A percentile compares a stretch with the other conserved stretches of the same genome.
Conservation (phyloP, 2,888 invertebrate genomes). For the Drosophila histrio region DNA sequence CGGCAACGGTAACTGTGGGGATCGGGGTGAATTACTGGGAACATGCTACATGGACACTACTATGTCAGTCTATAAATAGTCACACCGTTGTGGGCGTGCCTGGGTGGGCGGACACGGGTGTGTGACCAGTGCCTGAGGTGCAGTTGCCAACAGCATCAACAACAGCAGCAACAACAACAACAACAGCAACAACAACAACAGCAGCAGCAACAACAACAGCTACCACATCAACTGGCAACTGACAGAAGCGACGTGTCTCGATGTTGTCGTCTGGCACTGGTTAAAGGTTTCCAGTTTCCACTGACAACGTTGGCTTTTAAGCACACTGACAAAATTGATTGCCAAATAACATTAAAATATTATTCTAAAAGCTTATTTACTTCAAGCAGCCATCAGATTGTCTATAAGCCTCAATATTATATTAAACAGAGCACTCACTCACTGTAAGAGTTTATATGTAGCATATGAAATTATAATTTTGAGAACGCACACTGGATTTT, state of each 20-base stretch:
- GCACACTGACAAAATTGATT: slow-evolving; percentile 32
- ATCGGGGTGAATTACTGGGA: slow-evolving; percentile 25
- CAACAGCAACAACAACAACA: neutral
- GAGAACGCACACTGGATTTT: neutral
- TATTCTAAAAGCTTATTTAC: slow-evolving; percentile 2
- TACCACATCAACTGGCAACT: slow-evolving; percentile 18
- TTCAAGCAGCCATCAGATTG: neutral
- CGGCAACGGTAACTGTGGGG: slow-evolving; percentile 1
- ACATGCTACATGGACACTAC: slow-evolving; percentile 62
- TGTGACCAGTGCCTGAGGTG: slow-evolving; percentile 38
- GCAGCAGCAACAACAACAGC: slow-evolving; percentile 6
- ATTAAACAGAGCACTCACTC: neutral
- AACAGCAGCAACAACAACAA: slow-evolving; percentile 8
- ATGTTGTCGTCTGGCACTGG: slow-evolving; percentile 45
- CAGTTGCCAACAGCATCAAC: slow-evolving; percentile 41
- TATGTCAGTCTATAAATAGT: slow-evolving; percentile 70
- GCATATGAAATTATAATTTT: neutral
- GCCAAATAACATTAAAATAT: slow-evolving; percentile 9
- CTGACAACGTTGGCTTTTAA: slow-evolving; percentile 45
- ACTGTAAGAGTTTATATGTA: neutral
- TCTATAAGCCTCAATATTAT: neutral
- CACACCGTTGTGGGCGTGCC: neutral
- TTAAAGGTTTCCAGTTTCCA: slow-evolving; percentile 47
- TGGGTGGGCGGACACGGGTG: neutral
- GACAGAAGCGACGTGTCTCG: slow-evolving; percentile 39